Conservation (phyloP, 2,888 invertebrate genomes). For the Cinara cedri region DNA sequence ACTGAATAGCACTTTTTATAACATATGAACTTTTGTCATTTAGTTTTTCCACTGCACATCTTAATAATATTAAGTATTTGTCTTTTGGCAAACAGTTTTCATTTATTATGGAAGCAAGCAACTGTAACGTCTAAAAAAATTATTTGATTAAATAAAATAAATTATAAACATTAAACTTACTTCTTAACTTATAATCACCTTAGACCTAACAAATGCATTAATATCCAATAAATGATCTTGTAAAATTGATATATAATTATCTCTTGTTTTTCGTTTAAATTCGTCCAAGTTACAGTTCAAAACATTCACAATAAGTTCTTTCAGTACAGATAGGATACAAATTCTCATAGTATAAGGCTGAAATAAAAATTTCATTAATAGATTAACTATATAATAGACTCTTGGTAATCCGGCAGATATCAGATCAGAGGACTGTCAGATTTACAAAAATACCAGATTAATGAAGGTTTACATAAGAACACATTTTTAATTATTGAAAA, state of each 20-base stretch:
- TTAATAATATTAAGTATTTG: conserved; percentile 73
- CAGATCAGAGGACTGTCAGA: too few relatives aligned
- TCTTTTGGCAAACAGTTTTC: conserved; percentile 79
- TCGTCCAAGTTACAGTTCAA: conserved; percentile 72
- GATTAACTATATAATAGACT: not conserved
- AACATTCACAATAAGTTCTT: conserved; percentile 75
- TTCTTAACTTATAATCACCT: conserved; percentile 65
- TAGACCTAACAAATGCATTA: conserved; percentile 84
- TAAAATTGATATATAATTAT: conserved; percentile 80
- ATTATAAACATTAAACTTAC: not conserved
- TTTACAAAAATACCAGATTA: too few relatives aligned
- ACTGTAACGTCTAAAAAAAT: conserved; percentile 72
- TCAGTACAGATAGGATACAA: conserved; percentile 82
- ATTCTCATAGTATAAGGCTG: conserved; percentile 73
- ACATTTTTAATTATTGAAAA: too few relatives aligned
- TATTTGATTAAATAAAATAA: not conserved
- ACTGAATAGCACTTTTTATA: conserved; percentile 81
- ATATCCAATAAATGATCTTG: conserved; percentile 83
- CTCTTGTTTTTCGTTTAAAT: conserved; percentile 72
- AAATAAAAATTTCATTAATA: conserved; percentile 58
- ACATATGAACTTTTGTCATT: conserved; percentile 84
- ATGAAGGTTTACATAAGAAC: too few relatives aligned
- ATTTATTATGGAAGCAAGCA: conserved; percentile 80
- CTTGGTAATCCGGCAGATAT: too few relatives aligned
- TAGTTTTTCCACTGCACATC: conserved; percentile 73